These are phyloP conservation scores for Gambelia wislizenii DNA, from an alignment of 2,797 vertebrate species.

Conservation along the genomic window DNA sequence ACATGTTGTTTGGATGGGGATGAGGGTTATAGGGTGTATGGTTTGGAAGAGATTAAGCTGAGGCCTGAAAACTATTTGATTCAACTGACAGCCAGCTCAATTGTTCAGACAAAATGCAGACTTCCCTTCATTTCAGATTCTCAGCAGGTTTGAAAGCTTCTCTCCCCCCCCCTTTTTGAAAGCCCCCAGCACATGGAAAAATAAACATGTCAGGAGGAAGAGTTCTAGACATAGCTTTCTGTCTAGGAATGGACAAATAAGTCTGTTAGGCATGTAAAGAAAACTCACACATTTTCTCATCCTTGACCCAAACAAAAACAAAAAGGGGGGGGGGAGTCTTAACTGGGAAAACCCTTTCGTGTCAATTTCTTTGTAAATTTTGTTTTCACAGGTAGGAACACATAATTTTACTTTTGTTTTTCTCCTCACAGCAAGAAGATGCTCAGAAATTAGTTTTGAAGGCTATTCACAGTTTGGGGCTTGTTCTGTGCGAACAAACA, in stretches of 20 bases:
- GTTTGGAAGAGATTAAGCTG: constrained; percentile 29
- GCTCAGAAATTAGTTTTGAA: no score
- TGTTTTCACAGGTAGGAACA: no score
- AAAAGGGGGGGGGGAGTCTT: no score
- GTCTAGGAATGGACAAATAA: not conserved
- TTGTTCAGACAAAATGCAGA: constrained; percentile 20
- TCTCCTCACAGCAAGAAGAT: no score
- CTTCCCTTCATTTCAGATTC: constrained; percentile 9
- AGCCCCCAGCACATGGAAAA: not conserved
- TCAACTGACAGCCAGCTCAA: constrained; percentile 17
- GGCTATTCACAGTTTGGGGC: no score
- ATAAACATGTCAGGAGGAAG: not conserved
- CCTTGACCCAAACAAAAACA: no score
- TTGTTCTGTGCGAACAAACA: no score
- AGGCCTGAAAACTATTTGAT: constrained; percentile 20
- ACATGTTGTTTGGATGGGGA: constrained; percentile 21
- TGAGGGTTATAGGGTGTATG: constrained; percentile 16
- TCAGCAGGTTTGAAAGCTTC: not conserved
- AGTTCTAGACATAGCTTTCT: not conserved
- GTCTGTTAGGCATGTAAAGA: no score
- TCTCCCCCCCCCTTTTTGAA: not conserved
- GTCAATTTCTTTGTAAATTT: no score
- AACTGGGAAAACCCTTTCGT: no score
- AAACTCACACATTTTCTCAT: no score
- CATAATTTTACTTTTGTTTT: no score